These are phyloP conservation scores for Dromaius novaehollandiae DNA, from an alignment of 2,113 vertebrate species.

Conservation along the genomic window DNA sequence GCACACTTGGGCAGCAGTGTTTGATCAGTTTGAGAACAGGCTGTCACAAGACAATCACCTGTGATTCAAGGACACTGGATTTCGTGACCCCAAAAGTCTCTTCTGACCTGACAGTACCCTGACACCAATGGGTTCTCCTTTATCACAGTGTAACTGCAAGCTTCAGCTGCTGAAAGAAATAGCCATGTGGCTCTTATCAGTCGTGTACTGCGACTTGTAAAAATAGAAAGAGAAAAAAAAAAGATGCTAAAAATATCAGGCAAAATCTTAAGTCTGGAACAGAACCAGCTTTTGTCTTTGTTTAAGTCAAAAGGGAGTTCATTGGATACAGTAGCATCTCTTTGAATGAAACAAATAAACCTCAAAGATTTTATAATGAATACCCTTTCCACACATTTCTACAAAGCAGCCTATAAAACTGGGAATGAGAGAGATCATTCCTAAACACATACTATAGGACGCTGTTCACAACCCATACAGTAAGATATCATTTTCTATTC, in stretches of 20 bases:
- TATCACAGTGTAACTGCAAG: not conserved
- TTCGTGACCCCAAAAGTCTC: not conserved
- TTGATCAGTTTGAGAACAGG: not conserved
- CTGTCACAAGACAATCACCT: not conserved
- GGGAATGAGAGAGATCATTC: not conserved
- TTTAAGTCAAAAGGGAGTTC: not conserved
- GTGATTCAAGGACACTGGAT: not conserved
- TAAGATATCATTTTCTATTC: not conserved
- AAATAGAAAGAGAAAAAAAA: not conserved
- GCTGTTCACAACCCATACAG: not conserved
- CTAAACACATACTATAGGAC: not conserved
- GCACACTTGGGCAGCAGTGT: not conserved
- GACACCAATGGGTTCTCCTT: not conserved
- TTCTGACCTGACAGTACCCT: not conserved
- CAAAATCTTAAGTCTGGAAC: slow-evolving; percentile 20
- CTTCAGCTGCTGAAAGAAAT: not conserved
- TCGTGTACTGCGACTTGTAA: not conserved
- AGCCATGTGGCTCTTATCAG: not conserved
- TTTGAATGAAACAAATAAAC: slow-evolving; percentile 27
- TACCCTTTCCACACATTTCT: not conserved
- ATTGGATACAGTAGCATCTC: not conserved
- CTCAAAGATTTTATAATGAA: slow-evolving; percentile 34
- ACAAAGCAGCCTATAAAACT: not conserved
- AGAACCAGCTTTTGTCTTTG: not conserved
- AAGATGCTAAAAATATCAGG: slow-evolving; percentile 24